Conservation (phyloP, 2,888 invertebrate species). For the Dryocosmus kuriphilus region DNA sequence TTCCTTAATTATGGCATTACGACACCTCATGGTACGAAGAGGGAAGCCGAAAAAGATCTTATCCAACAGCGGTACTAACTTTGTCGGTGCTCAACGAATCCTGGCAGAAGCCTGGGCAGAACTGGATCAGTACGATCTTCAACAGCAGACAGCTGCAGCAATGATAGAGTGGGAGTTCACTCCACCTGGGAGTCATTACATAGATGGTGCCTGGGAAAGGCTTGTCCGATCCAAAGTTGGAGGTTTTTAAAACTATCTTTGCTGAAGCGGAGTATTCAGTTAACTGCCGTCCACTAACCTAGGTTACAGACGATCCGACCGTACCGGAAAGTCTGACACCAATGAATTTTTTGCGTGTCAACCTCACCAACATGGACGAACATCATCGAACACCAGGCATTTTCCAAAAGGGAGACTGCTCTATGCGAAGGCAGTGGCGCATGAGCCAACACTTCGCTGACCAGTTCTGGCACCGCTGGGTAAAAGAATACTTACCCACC, state of each 20-base stretch:
- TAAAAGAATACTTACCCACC: too few relatives aligned
- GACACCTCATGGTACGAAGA: not conserved
- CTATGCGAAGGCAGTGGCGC: too few relatives aligned
- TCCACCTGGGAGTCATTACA: too few relatives aligned
- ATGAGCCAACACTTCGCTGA: too few relatives aligned
- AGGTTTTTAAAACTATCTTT: not conserved
- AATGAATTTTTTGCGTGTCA: not conserved
- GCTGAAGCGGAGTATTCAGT: not conserved
- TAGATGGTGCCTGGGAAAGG: too few relatives aligned
- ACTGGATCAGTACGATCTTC: too few relatives aligned
- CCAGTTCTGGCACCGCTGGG: too few relatives aligned
- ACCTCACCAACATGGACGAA: not conserved
- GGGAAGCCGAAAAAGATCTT: too few relatives aligned
- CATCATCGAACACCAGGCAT: not conserved
- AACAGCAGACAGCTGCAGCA: not conserved
- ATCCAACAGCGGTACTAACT: not conserved
- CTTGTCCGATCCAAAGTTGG: not conserved
- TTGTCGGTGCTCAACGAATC: not conserved
- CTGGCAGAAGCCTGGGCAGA: too few relatives aligned
- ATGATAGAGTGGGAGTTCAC: not conserved
- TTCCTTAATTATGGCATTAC: not conserved
- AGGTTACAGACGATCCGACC: not conserved
- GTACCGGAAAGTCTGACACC: not conserved
- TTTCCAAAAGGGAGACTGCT: not conserved
- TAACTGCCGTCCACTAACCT: not conserved